A percentile compares a stretch with the other conserved stretches of the same genome.
These are phyloP conservation scores for Oxyruncus cristatus DNA, from an alignment of 2,113 vertebrate genomes.

Conservation along the genomic window DNA sequence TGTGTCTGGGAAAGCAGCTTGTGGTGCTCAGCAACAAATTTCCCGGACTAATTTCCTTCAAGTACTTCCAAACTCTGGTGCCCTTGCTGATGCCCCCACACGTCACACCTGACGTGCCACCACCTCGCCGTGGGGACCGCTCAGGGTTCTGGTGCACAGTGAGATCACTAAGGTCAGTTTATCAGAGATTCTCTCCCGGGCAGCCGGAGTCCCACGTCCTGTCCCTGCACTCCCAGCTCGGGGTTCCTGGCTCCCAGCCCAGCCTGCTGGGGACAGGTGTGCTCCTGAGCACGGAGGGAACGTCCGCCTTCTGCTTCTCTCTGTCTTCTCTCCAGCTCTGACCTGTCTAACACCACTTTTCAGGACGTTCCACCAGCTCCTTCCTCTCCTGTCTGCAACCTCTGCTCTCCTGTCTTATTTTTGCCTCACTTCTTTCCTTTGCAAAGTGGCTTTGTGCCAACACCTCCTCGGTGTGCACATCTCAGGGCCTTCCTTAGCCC, in stretches of 20 bases:
- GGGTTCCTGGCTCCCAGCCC: background rate
- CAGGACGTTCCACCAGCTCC: conserved; percentile 40
- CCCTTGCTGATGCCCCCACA: background rate
- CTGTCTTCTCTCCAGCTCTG: conserved; percentile 57
- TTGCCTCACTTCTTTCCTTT: background rate
- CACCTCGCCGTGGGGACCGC: background rate
- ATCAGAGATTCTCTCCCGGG: background rate
- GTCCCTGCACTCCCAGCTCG: background rate
- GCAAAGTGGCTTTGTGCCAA: background rate
- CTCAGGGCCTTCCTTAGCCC: background rate
- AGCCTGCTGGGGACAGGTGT: background rate
- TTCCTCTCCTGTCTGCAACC: conserved; percentile 27
- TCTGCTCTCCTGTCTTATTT: background rate
- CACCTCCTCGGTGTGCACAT: conserved; percentile 46
- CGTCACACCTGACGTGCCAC: background rate
- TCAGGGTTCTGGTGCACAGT: background rate
- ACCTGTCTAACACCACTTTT: conserved; percentile 16
- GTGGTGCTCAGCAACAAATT: background rate
- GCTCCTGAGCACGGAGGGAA: background rate
- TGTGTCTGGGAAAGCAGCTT: background rate
- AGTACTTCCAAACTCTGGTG: background rate
- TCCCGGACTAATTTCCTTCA: too few species aligned
- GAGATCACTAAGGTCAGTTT: too few species aligned
- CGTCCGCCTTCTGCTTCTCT: background rate
- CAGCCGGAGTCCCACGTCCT: background rate